These are phyloP conservation scores for Sturnira hondurensis DNA, from an alignment of 2,113 vertebrate species.

Conservation along the genomic window DNA sequence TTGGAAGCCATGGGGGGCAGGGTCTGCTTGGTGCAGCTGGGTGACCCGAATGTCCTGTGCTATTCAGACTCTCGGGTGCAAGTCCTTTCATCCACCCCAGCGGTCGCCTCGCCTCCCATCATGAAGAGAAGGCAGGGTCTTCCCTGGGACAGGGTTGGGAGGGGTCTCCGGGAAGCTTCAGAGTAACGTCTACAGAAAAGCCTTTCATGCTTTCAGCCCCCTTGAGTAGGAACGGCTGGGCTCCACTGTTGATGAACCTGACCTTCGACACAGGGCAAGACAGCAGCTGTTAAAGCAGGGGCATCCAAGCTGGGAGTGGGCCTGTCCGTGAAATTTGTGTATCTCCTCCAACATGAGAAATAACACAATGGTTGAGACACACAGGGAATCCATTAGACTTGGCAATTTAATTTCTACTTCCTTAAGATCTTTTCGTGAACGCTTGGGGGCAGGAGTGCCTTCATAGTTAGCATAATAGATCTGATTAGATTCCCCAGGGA, in stretches of 20 bases:
- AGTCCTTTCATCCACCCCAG: constrained; percentile 22
- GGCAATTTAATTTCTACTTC: constrained; percentile 70
- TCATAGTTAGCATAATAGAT: constrained; percentile 60
- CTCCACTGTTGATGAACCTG: constrained; percentile 20
- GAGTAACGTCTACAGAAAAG: constrained; percentile 66
- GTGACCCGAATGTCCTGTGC: not conserved
- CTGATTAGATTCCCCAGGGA: constrained; percentile 54
- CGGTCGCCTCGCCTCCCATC: constrained; percentile 18
- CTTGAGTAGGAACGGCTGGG: constrained; percentile 32
- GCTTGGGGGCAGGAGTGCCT: constrained; percentile 21
- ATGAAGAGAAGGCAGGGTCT: not conserved
- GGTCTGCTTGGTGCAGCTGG: not conserved
- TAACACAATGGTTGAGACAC: constrained; percentile 65
- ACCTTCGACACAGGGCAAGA: constrained; percentile 49
- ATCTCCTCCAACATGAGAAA: constrained; percentile 69
- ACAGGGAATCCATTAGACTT: constrained; percentile 69
- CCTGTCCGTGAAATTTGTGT: constrained; percentile 60
- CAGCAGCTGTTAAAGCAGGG: constrained; percentile 61
- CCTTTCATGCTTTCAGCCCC: constrained; percentile 58
- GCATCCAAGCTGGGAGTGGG: not conserved
- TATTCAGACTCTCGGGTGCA: constrained; percentile 43
- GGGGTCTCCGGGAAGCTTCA: constrained; percentile 24
- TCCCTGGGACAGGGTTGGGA: not conserved
- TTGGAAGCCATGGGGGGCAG: not conserved
- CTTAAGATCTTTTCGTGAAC: constrained; percentile 62